Conservation (phyloP, 1,140 invertebrate genomes). For the Zaprionus vittiger region DNA sequence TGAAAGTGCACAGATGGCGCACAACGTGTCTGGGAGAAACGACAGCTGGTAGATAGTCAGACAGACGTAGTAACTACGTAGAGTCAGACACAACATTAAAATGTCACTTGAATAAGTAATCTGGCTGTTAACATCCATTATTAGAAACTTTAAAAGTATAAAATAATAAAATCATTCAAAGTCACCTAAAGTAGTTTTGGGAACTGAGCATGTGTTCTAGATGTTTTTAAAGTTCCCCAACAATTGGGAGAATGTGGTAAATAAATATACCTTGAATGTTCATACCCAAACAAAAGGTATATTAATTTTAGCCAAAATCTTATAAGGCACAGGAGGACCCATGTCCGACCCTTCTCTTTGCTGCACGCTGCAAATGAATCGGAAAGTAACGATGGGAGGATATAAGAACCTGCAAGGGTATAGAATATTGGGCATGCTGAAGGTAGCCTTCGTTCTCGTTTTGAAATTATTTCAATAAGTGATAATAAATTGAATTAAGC, state of each 20-base stretch:
- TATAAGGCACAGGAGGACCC: no score
- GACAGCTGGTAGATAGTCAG: conserved; percentile 44
- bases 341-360: no score
- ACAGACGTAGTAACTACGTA: neutral
- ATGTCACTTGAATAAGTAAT: conserved; percentile 30
- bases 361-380: no score
- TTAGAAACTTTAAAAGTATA: neutral
- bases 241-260: neutral
- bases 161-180: conserved; percentile 6
- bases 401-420: no score
- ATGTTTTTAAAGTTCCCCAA: neutral
- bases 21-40: conserved; percentile 47
- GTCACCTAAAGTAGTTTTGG: neutral
- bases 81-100: conserved; percentile 18
- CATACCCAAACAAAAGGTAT: no score
- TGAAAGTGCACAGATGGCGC: conserved; percentile 65
- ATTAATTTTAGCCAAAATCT: no score
- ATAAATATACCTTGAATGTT: neutral
- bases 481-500: no score
- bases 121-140: neutral
- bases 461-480: no score
- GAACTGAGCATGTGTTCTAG: conserved; percentile 3
- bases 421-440: no score
- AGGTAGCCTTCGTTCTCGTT: no score
- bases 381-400: no score